Conservation (phyloP, 2,113 vertebrate species). For the Rhinolophus sinicus region DNA sequence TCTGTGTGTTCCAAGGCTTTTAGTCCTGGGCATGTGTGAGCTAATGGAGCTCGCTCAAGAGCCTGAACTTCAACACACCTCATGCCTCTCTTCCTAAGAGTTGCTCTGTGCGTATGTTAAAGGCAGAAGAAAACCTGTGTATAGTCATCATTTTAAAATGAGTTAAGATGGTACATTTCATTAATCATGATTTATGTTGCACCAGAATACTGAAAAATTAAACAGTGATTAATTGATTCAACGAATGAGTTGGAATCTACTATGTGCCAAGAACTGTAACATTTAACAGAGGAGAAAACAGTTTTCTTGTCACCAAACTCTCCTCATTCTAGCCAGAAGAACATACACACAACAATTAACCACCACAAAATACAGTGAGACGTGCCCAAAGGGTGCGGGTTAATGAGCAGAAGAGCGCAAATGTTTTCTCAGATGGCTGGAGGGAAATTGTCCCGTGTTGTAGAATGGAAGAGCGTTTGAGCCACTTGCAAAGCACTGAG, state of each 20-base stretch:
- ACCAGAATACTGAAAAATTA: not conserved
- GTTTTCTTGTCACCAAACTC: not conserved
- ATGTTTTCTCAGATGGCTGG: not conserved
- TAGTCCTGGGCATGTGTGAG: accelerated
- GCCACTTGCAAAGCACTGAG: accelerated
- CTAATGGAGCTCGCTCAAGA: no score
- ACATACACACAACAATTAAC: no score
- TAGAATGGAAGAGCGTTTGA: not conserved
- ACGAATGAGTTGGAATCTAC: not conserved
- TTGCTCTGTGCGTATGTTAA: not conserved
- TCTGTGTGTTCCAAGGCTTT: no score
- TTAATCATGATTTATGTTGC: not conserved
- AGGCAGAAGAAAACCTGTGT: not conserved
- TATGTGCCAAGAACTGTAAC: not conserved
- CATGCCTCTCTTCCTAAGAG: not conserved
- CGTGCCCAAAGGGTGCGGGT: accelerated
- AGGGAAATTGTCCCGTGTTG: not conserved
- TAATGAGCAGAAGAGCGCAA: not conserved
- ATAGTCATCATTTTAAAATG: not conserved
- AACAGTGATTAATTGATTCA: not conserved
- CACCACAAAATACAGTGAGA: not conserved
- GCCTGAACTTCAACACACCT: not conserved
- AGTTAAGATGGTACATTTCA: not conserved
- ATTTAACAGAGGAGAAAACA: not conserved
- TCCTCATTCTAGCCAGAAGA: not conserved